Base-by-base conservation (phyloP, 1,140 invertebrate genomes). In the Drosophila truncata region DNA sequence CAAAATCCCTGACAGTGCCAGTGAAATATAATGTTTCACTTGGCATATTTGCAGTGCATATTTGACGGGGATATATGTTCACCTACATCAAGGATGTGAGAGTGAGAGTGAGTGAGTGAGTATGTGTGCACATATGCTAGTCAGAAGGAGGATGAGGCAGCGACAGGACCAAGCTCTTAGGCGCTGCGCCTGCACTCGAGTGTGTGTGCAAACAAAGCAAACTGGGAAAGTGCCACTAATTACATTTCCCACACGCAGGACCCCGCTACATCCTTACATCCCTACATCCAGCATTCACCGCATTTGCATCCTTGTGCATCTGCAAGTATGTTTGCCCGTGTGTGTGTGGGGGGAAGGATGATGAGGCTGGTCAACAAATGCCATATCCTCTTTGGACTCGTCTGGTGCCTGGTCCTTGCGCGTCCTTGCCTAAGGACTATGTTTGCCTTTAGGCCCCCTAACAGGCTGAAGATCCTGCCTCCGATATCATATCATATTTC, bases 191-290 rank as follows among this genome's bases (percentile, higher is more conserved):
- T 35, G 74, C 61, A 55, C 77, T 80, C 80, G 82, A 90, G 49
- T 55, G 80, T 87, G 80, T 80, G 81, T 61, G 80, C 85, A 90
- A 87, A 90, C 85, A 87, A 84, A 80, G 85, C 63, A 55, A 88
- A 69, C 80, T 88, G 85, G 85, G 85, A 84, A 90, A 87, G 85
- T 80, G 85, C 85, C 83, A 90, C 83, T 90, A 87, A 87, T 87
- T 87, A 87, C 83, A 87, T 90, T 87, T 87, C 83, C 71, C 77
- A 80, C 57, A 78, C 84, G 69, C 64, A 67, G 55, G 37, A 58
- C n/a, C 14, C 42, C 14, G 50, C 52, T 23, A 11, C 47, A 16
- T 41, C n/a, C 42, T 49, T 42, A n/a, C 47, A 37, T 33, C 41
- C 54, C 44, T 20, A 23, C 52, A 58, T 39, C 23, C 46, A 6